Percentiles rank a stretch among this genome's conserved stretches.
phyloP scores from a whole-genome alignment of 2,113 vertebrate species.

The Daphoenositta chrysoptera region DNA sequence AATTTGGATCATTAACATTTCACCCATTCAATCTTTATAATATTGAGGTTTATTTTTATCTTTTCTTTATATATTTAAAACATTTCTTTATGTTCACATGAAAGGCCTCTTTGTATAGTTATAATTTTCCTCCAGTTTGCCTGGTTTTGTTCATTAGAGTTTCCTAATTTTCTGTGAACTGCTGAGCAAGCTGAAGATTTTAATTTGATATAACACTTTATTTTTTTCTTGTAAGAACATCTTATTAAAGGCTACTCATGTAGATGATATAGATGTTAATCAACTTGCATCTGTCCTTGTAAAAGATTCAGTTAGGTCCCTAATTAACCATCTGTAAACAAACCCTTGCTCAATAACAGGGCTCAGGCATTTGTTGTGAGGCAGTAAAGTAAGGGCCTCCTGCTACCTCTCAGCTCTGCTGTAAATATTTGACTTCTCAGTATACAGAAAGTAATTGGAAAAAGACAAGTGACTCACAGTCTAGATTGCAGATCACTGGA shows the following conservation, averaged over 20 bases:
- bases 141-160: not conserved
- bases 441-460: not conserved
- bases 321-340: constrained; percentile 62
- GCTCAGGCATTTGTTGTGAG: not conserved
- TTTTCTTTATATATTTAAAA: not conserved
- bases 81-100: not conserved
- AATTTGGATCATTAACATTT: not conserved
- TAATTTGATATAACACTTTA: constrained; percentile 58
- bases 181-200: constrained; percentile 61
- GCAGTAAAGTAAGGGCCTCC: not conserved
- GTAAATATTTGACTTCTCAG: not conserved
- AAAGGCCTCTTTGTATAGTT: not conserved
- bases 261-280: constrained; percentile 50
- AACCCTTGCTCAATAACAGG: not conserved
- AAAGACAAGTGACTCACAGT: not conserved
- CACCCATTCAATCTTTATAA: not conserved
- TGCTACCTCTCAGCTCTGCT: not conserved
- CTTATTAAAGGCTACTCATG: constrained; percentile 54
- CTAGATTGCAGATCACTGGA: not conserved
- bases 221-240: constrained; percentile 45
- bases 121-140: not conserved
- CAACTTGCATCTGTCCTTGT: constrained; percentile 50
- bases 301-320: constrained; percentile 40
- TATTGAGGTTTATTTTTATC: not conserved
- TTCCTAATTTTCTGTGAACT: constrained; percentile 47